Evolutionary conservation across 1,140 invertebrate species (phyloP), one percentile per base, ranked within the genome.

Genomic region (Halesus radiatus): DNA sequence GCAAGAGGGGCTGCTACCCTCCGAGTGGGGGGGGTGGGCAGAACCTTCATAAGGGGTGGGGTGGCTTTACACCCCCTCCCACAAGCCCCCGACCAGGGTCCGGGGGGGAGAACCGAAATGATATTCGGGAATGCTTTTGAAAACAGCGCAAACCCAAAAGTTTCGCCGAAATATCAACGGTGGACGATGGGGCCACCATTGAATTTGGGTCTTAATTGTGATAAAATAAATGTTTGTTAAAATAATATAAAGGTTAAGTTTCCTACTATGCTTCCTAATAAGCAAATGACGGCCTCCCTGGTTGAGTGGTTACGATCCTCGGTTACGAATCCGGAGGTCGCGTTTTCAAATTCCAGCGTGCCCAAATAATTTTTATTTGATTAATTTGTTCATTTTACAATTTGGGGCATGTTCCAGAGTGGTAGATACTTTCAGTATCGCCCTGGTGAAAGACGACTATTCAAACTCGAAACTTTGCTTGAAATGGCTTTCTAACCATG

Each of bases 111-210:
- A 53, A 75, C 81, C 79, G 56, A 83, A 83, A 83, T 83, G 76
- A 83, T 83, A 83, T 83, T 78, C 73, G 79, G 82, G 82, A 83
- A 83, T 83, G 81, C 82, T 58, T 83, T 83, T 83, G 81, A 82
- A 82, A 77, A 73, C 60, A 74, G 78, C 77, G 26, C 23, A 26
- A 32, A 77, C 81, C 81, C 78, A 76, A 82, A 82, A 80, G 58
- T 82, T 82, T 82, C 52, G 73, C 80, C 62, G 81, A 83, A 82
- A 84, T 80, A 81, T 79, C 62, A 81, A 78, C 84, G 72, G 54
- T 56, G 4, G 54, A 13, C 54, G 10, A 13, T 56, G 4, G 54
- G n/a, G 20, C 4, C 54, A 56, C n/a, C n/a, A n/a, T 18, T n/a
- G 54, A 56, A 18, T n/a, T n/a, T 56, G 6, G 20, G 16, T n/a